Conservation (phyloP, 2,797 vertebrate genomes). For the Sylvia borin region DNA sequence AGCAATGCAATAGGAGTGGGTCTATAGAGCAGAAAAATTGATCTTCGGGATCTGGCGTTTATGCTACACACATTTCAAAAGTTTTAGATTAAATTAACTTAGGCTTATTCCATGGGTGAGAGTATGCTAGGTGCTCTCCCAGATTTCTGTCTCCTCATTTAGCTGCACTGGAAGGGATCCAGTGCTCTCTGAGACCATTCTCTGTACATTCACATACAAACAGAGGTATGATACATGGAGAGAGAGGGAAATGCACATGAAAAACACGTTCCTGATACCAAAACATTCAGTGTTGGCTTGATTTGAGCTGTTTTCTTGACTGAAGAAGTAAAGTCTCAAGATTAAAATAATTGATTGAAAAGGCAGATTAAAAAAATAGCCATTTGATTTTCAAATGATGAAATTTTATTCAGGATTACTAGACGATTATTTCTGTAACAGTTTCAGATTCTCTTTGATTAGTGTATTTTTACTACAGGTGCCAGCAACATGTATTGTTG, state of each 20-base stretch:
- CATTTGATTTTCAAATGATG: background rate
- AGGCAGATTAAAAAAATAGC: background rate
- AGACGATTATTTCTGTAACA: background rate
- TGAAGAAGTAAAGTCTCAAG: background rate
- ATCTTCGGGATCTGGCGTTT: background rate
- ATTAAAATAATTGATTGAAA: background rate
- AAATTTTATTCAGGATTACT: background rate
- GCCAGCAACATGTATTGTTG: background rate
- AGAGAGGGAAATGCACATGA: background rate
- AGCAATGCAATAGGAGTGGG: background rate
- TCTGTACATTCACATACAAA: background rate
- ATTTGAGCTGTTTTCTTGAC: background rate
- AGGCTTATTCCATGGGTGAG: background rate
- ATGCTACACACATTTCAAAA: background rate
- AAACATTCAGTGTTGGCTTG: background rate
- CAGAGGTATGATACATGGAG: fast-evolving
- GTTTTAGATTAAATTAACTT: background rate
- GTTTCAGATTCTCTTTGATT: background rate
- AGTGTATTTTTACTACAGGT: background rate
- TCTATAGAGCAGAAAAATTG: background rate
- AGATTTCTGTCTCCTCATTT: background rate
- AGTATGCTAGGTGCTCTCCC: background rate
- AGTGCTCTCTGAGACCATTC: background rate
- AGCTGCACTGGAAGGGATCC: background rate
- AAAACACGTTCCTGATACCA: background rate